Evolutionary conservation across 1,140 invertebrate genomes (phyloP), one percentile per base, ranked within the genome.

Genomic region (Schmidtea mediterranea): DNA sequence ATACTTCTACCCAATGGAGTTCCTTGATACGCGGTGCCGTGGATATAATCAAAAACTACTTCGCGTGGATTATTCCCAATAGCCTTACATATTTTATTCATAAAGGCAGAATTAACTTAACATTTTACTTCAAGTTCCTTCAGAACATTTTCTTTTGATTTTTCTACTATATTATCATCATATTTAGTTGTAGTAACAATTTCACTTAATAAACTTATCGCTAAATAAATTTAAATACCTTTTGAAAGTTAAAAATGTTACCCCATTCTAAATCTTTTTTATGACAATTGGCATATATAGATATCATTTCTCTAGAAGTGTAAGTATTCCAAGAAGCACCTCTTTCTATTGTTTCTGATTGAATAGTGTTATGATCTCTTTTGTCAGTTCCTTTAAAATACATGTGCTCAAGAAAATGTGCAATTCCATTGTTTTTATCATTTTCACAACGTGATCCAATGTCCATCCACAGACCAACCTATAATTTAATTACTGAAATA

Each of bases 331-430:
- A 69, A 64, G 98, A 92, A 18, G 89, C 89, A 24, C 92, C 92
- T 74, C 95, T 82, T 59, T 97, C 94, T 69, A 98, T 92, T 50
- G 98, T 83, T 70, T 97, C 84, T 32, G 97, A 68, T 66, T 95
- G 92, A 48, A 98, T 69, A 58, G 87, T 80, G 16, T 78, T 82
- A 69, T 95, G 87, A 3, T 81, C 82, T 48, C 92, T 70, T 62
- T 86, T 90, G n/a, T 75, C 71, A 36, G 92, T 97, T 41, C 92
- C 90, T 79, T 98, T 98, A 62, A 98, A 98, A 50, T 86, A 82
- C 92, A 98, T 98, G 62, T 98, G 92, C 69, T 98, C 92, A 62
- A 98, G 73, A 59, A 97, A 98, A 68, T 98, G 92, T n/a, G 90
- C 90, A 39, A 90, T 86, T 49, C 92, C 92, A 74, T 98, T 98